Conservation (phyloP, 2,113 vertebrate species). For the human region GRCh38 chr22:43215501-43216000, state of each 20-base stretch:
- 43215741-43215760: not conserved
- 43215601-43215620: not conserved
- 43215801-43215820: not conserved
- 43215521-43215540: too few species aligned
- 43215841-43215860: too few species aligned
- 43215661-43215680: not conserved
- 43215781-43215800: too few species aligned
- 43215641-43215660: not conserved
- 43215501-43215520: not conserved
- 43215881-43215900: not conserved
- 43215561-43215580: not conserved
- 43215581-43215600: not conserved
- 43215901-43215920: not conserved
- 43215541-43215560: not conserved
- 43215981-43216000: not conserved
- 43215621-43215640: not conserved
- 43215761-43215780: not conserved
- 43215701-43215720: not conserved
- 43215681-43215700: not conserved
- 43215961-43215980: fast-evolving
- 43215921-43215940: fast-evolving
- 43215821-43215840: not conserved
- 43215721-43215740: not conserved
- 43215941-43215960: not conserved
- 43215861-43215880: not conserved